A percentile compares a stretch with the other conserved stretches of the same genome.
Evolutionary conservation across 2,113 vertebrate species (phyloP).

Genomic region (Casuarius casuarius): DNA sequence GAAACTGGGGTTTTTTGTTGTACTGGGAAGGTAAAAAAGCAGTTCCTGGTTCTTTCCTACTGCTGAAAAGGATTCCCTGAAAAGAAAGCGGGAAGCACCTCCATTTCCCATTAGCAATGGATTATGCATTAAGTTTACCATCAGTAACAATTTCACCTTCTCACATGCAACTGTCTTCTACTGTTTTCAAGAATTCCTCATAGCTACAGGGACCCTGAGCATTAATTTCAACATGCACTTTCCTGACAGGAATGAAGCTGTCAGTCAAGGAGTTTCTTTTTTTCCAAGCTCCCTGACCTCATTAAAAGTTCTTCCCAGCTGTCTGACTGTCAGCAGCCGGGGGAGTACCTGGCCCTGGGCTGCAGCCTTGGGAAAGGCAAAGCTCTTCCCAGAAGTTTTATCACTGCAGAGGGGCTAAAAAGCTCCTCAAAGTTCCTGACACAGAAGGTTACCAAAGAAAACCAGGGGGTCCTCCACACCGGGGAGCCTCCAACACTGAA

Average conservation of each 20-base stretch:
- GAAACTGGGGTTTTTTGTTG: neutral
- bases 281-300: neutral
- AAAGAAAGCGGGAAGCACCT: neutral
- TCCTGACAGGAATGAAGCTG: neutral
- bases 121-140: neutral
- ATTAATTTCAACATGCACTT: fast-evolving
- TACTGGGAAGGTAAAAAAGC: neutral
- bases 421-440: neutral
- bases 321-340: neutral
- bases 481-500: neutral
- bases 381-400: neutral
- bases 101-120: neutral
- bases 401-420: neutral
- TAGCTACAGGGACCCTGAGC: neutral
- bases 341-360: fast-evolving
- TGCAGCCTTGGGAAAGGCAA: neutral
- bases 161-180: fast-evolving
- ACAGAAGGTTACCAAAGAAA: neutral
- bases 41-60: neutral
- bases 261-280: neutral
- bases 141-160: neutral
- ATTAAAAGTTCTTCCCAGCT: neutral
- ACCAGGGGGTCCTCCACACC: neutral
- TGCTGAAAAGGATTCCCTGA: neutral
- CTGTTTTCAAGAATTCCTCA: neutral